Evolutionary conservation across 2,113 vertebrate species (phyloP).

Genomic region (Rhadina sibilatrix): DNA sequence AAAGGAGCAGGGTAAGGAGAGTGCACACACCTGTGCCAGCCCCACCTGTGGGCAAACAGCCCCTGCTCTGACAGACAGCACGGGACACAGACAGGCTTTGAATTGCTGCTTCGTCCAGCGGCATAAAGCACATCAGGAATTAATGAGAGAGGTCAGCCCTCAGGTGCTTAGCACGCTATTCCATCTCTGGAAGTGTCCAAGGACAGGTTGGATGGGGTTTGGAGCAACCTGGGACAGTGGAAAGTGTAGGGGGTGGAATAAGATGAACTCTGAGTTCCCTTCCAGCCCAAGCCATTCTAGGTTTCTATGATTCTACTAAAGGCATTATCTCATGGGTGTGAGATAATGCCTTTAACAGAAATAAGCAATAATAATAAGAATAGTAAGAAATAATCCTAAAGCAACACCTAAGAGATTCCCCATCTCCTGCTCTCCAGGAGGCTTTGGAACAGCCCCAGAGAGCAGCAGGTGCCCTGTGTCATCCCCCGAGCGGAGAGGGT

Average conservation of each 20-base stretch:
- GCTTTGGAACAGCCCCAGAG: not conserved
- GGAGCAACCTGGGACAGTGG: not conserved
- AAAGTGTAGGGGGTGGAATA: not conserved
- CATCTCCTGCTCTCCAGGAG: not conserved
- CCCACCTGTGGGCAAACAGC: not conserved
- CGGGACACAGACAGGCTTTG: not conserved
- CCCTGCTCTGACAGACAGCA: not conserved
- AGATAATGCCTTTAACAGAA: too few species aligned
- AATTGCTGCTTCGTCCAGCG: not conserved
- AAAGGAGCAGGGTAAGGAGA: not conserved
- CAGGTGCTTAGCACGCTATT: not conserved
- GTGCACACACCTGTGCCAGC: not conserved
- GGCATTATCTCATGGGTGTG: not conserved
- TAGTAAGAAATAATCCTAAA: too few species aligned
- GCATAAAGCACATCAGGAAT: not conserved
- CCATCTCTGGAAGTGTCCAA: not conserved
- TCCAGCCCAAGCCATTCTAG: not conserved
- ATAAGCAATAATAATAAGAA: too few species aligned
- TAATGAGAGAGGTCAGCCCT: not conserved
- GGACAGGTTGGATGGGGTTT: accelerated
- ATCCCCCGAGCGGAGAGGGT: accelerated
- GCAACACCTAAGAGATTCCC: not conserved
- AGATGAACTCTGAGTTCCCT: not conserved
- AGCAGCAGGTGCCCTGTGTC: not conserved
- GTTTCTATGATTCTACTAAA: not conserved